Base-by-base conservation (phyloP, 2,797 vertebrate genomes). In the Cheirogaleus major region DNA sequence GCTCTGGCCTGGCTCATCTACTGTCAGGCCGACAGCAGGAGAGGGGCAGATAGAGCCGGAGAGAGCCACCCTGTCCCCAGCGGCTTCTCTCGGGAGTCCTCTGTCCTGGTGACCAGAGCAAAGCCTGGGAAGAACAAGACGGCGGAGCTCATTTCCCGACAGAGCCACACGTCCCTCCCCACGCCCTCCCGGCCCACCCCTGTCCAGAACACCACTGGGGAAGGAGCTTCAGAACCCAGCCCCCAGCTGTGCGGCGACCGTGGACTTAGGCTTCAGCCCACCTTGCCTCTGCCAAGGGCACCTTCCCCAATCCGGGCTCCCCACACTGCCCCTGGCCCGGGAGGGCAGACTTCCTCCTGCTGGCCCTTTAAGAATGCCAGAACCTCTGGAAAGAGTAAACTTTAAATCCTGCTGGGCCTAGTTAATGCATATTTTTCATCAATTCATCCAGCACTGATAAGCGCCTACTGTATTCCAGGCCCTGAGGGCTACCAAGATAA, bases 1-100 rank as follows among this genome's bases (percentile, higher is more conserved):
- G 94, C 83, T 67, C 86, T 90, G 2, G 4, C 93, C 79, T 18
- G 95, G 79, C 88, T 96, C 81, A 76, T 98, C 97, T 97, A 27
- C 69, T 13, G 23, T 75, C 38, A 81, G 82, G 65, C 50, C 75
- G 95, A 90, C 57, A 76, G 72, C 59, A 57, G 79, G 27, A 15
- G 27, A 30, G 61, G 61, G 61, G 95, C 63, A 95, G 92, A 97
- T 90, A 91, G 89, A 84, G 94, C 69, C 92, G 75, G 88, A 96
- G 96, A 89, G 84, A 30, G 50, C 10, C 3, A 89, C 70, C 80
- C 69, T 72, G 1, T 93, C 79, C 93, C 76, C 75, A 48, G 92
- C 50, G n/a, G 2, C 11, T 61, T 73, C 50, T 86, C 81, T 81
- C 48, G 4, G 32, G 35, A 23, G 30, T 25, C 57, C 25, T 92